phyloP scores from a whole-genome alignment of 2,113 vertebrate species.

The Catharus bicknelli region DNA sequence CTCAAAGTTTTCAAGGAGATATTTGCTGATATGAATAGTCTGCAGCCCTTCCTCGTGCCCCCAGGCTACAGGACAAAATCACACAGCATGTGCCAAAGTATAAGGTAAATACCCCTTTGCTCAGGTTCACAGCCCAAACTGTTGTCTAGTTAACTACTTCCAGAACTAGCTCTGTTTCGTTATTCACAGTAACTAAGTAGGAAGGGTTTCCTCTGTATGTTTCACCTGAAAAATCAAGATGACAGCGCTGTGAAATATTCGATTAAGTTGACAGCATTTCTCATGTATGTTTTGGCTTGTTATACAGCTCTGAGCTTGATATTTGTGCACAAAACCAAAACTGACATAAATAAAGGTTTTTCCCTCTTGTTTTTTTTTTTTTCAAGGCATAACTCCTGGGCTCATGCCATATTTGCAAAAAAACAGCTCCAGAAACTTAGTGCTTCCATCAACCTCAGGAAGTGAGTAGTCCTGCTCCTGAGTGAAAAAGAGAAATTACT shows the following conservation, averaged over 20 bases:
- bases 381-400: not conserved
- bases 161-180: not conserved
- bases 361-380: not conserved
- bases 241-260: constrained; percentile 15
- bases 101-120: not conserved
- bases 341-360: constrained; percentile 23
- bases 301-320: constrained; percentile 18
- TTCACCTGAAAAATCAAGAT: constrained; percentile 38
- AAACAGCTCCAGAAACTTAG: not conserved
- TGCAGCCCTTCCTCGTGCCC: not conserved
- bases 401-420: not conserved
- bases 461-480: not conserved
- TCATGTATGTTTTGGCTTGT: constrained; percentile 37
- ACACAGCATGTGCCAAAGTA: not conserved
- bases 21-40: not conserved
- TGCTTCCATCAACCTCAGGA: not conserved
- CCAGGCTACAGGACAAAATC: not conserved
- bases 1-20: not conserved
- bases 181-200: not conserved
- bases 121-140: not conserved
- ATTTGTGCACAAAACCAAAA: constrained; percentile 40
- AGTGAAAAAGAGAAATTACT: not conserved
- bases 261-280: constrained; percentile 34
- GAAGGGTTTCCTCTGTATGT: not conserved
- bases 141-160: not conserved